Conservation (phyloP, 2,888 invertebrate species). For the Amiota mariae region DNA sequence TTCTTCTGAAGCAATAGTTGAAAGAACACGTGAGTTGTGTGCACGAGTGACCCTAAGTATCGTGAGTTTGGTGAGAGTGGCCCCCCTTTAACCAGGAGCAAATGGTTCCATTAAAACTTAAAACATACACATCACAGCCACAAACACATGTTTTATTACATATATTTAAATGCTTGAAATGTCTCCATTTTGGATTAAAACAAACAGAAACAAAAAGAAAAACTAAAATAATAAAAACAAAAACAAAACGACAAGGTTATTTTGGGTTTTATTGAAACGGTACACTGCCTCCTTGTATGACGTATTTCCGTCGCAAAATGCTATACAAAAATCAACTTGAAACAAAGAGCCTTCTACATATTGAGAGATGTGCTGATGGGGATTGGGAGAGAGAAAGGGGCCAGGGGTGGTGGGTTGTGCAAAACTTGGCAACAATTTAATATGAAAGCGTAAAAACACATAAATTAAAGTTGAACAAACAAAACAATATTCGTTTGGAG, state of each 20-base stretch:
- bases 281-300: not conserved
- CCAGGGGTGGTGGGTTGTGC: not conserved
- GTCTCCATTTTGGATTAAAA: conserved; percentile 15
- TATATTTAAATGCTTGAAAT: conserved; percentile 19
- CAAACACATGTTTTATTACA: not conserved
- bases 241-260: conserved; percentile 15
- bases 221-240: not conserved
- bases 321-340: not conserved
- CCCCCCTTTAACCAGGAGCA: conserved; percentile 25
- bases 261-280: conserved; percentile 10
- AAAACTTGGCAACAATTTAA: conserved; percentile 9
- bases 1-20: conserved; percentile 7
- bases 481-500: not conserved
- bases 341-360: no score
- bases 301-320: conserved; percentile 6
- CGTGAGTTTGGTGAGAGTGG: not conserved
- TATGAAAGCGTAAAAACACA: conserved; percentile 1
- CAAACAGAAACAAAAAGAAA: no score
- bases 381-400: no score
- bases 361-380: no score
- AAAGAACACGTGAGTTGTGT: conserved; percentile 50
- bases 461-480: conserved; percentile 17
- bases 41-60: conserved; percentile 45
- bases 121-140: not conserved
- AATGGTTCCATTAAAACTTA: not conserved